Evolutionary conservation across 2,113 vertebrate genomes (phyloP).

Genomic region (Apus apus): DNA sequence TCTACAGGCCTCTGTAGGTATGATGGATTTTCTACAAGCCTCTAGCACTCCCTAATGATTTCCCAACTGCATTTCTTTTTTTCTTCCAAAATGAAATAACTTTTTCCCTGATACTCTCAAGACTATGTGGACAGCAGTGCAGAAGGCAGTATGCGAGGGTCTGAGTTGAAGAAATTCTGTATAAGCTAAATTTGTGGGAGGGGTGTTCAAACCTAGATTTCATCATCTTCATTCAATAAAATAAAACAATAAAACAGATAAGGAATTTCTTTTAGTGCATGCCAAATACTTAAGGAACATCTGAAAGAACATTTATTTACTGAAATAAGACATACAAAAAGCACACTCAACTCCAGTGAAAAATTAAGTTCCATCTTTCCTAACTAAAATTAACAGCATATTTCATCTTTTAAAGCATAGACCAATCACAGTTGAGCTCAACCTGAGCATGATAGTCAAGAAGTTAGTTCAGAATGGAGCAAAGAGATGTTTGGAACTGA

Average conservation of each 20-base stretch:
- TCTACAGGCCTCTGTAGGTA: accelerated
- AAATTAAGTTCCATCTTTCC: not conserved
- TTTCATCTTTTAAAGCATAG: not conserved
- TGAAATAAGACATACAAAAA: not conserved
- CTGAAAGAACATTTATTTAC: not conserved
- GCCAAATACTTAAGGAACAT: not conserved
- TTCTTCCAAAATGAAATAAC: not conserved
- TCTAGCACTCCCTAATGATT: not conserved
- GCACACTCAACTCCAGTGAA: not conserved
- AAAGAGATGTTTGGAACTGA: not conserved
- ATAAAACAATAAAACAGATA: not conserved
- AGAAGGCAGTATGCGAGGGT: not conserved
- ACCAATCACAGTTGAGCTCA: not conserved
- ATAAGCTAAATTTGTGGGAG: not conserved
- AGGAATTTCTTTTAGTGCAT: not conserved
- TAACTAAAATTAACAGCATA: not conserved
- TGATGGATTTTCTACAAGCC: not conserved
- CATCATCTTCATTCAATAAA: not conserved
- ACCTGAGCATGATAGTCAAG: not conserved
- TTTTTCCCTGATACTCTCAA: not conserved
- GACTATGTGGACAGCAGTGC: not conserved
- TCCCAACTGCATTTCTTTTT: not conserved
- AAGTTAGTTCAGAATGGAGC: not conserved
- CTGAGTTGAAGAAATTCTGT: not conserved
- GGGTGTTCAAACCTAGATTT: not conserved